Conservation (phyloP, 2,888 invertebrate genomes). For the Halictus quadricinctus region DNA sequence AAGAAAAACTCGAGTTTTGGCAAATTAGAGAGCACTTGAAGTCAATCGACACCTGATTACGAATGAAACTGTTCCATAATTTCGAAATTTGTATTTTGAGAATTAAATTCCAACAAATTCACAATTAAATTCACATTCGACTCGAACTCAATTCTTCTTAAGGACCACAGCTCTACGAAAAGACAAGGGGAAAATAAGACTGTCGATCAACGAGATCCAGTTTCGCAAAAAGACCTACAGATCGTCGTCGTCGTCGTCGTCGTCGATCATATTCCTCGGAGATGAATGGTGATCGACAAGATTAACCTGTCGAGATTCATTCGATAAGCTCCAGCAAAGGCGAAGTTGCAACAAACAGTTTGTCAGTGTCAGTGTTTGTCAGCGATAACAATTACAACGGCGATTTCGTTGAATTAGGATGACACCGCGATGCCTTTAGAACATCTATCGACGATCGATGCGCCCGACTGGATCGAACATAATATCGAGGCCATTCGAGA, state of each 20-base stretch:
- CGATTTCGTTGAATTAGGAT: neutral
- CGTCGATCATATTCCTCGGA: neutral
- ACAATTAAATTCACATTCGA: neutral
- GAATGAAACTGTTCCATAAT: neutral
- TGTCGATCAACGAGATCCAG: neutral
- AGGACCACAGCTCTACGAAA: neutral
- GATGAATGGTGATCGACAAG: neutral
- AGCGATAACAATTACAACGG: neutral
- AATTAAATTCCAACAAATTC: neutral
- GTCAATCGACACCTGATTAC: neutral
- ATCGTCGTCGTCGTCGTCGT: neutral
- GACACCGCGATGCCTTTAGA: neutral
- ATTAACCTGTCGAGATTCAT: neutral
- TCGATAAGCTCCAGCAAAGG: neutral
- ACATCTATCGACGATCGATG: neutral
- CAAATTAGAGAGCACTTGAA: neutral
- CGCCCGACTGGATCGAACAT: neutral
- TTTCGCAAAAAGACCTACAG: neutral
- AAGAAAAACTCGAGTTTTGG: neutral
- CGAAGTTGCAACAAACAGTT: neutral
- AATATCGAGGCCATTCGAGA: slow-evolving; percentile 2
- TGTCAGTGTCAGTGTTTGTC: neutral
- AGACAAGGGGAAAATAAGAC: neutral
- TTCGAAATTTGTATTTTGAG: neutral
- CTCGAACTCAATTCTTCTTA: neutral